Conservation (phyloP, 2,888 invertebrate species). For the Scotopteryx bipunctaria region DNA sequence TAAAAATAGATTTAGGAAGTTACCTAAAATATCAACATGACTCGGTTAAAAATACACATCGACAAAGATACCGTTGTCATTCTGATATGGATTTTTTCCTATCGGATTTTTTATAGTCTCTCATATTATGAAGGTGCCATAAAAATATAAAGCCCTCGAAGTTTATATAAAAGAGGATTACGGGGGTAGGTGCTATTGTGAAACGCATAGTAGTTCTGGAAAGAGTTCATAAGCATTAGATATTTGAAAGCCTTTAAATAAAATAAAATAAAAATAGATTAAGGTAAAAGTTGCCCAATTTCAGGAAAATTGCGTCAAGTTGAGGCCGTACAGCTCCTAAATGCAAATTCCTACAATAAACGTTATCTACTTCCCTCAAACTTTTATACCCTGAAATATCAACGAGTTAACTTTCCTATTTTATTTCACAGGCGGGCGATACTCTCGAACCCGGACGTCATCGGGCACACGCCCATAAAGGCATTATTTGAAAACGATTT, state of each 20-base stretch:
- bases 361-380: constrained; percentile 25
- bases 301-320: constrained; percentile 16
- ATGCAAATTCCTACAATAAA: constrained; percentile 27
- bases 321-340: constrained; percentile 14
- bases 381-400: constrained; percentile 20
- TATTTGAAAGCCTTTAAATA: background rate
- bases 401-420: constrained; percentile 48
- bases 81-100: constrained; percentile 23
- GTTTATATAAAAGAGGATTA: constrained; percentile 12
- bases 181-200: background rate
- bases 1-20: too few relatives aligned
- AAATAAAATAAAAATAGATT: constrained; percentile 7
- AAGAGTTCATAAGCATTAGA: background rate
- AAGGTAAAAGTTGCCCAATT: constrained; percentile 3
- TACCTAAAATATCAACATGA: too few relatives aligned
- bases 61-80: background rate
- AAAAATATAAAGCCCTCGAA: constrained; percentile 12
- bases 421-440: constrained; percentile 93
- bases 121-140: constrained; percentile 10
- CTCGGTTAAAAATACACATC: background rate
- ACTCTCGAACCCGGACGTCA: constrained; percentile 95
- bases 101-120: constrained; percentile 16
- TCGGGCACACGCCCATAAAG: constrained; percentile 91
- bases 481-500: constrained; percentile 96
- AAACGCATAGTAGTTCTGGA: background rate